Percentiles rank a stretch among this genome's conserved stretches.
Conservation (phyloP, 2,797 vertebrate species). For the Trichosurus vulpecula region DNA sequence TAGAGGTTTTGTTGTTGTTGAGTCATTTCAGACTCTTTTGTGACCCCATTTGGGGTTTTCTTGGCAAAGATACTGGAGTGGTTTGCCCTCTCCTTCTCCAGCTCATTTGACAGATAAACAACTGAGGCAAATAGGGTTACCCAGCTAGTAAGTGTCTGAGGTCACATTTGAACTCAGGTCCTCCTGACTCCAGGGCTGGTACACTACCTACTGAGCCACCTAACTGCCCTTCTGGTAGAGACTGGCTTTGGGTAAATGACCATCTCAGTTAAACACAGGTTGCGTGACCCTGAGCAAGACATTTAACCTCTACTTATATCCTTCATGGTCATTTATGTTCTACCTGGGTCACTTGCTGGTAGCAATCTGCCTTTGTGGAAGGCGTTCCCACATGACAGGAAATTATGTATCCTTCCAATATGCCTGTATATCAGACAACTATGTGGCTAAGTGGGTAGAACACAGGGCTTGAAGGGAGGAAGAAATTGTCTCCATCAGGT, state of each 20-base stretch:
- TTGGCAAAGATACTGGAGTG: neutral
- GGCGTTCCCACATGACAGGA: neutral
- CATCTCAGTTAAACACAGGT: neutral
- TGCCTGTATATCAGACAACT: neutral
- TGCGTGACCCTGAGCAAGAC: neutral
- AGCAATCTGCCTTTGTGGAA: neutral
- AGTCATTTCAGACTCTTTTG: neutral
- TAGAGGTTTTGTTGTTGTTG: neutral
- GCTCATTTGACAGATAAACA: neutral
- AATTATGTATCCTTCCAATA: neutral
- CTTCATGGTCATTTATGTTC: too few species aligned
- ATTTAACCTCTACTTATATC: neutral
- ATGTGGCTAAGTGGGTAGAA: neutral
- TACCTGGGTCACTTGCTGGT: neutral
- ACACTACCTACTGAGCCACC: neutral
- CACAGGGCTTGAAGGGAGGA: neutral
- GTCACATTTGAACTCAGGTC: neutral
- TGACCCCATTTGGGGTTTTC: neutral
- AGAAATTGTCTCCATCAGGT: neutral
- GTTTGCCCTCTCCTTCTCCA: neutral
- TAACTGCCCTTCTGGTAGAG: neutral
- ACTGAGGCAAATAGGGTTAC: neutral
- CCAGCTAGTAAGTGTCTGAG: neutral
- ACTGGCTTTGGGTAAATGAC: neutral
- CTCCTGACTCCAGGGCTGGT: neutral